Evolutionary conservation across 2,888 invertebrate genomes (phyloP).

Genomic region (Thyatira batis): DNA sequence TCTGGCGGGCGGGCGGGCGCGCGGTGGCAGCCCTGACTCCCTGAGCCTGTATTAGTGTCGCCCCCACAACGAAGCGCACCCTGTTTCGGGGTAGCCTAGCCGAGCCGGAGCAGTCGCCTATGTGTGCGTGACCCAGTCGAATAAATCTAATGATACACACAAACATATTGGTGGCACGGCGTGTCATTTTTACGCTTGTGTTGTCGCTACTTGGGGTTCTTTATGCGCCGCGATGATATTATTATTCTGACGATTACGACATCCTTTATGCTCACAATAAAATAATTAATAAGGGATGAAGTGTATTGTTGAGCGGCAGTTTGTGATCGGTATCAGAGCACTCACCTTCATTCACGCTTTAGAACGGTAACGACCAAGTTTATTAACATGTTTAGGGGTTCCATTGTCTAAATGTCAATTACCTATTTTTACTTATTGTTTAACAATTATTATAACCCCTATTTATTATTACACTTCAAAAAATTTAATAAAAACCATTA

Average conservation of each 20-base stretch:
- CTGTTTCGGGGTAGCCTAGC: slow-evolving; percentile 68
- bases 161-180: slow-evolving; percentile 79
- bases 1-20: slow-evolving; percentile 67
- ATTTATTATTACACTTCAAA: background rate
- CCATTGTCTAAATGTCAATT: slow-evolving; percentile 49
- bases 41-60: slow-evolving; percentile 60
- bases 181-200: slow-evolving; percentile 82
- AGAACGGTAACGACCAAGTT: slow-evolving; percentile 66
- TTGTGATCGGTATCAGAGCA: slow-evolving; percentile 74
- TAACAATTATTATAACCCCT: slow-evolving; percentile 16
- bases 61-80: slow-evolving; percentile 69
- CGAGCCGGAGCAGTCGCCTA: slow-evolving; percentile 20
- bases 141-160: slow-evolving; percentile 81
- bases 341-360: slow-evolving; percentile 69
- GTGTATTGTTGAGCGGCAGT: slow-evolving; percentile 73
- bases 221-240: slow-evolving; percentile 80
- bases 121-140: slow-evolving; percentile 81
- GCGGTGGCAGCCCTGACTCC: slow-evolving; percentile 57
- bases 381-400: slow-evolving; percentile 54
- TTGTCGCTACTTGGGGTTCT: slow-evolving; percentile 80
- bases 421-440: slow-evolving; percentile 37
- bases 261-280: slow-evolving; percentile 82
- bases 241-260: slow-evolving; percentile 82
- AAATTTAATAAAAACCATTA: background rate
- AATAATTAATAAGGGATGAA: slow-evolving; percentile 83